Evolutionary conservation across 2,888 invertebrate species (phyloP), one percentile per base, ranked within the genome.

Genomic region (Syrista parreyssii): DNA sequence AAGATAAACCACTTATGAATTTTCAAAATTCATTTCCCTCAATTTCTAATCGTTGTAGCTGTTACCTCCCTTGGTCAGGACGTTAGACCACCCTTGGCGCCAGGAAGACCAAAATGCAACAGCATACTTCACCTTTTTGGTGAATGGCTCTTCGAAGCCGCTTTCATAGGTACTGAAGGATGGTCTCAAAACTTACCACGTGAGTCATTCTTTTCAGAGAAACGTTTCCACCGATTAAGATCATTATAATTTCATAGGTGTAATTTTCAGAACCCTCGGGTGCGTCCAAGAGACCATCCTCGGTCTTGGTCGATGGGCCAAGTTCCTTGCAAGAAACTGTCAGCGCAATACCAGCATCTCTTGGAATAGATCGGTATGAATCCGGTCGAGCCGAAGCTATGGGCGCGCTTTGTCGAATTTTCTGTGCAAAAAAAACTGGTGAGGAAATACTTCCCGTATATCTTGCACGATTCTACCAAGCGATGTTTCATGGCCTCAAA

Each of bases 121-220:
- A 98, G 98, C 82, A 96, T 99, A 90, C 94, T 99, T 79, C 98
- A 99, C 91, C 93, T 99, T 83, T 98, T 98, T 92, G 98, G 99
- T 1, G 97, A 97, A 89, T 99, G 99, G 99, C 92, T 99, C 82
- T 98, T 98, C 90, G 98, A 99, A 91, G 98, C 98, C 9, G 97
- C 98, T 3, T 95, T 98, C 84, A 96, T 98, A 85, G 98, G 98
- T 4, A 96, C 96, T 73, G 95, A 95, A 34, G 91, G 91, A 72
- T 93, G 93, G 93, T 88, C 93, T 4, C 92, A 93, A 84, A 93
- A 92, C 86, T 92, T 93, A 76, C 93, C 94, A 86, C 93, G 94
- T 93, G 90, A 90, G 89, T 86, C 36, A 23, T 2, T 55, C 23
- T 55, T 9, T 30, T 6, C 23, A 33, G 36, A 34, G 1, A 71